Evolutionary conservation across 1,140 invertebrate genomes (phyloP).

Genomic region (Drosophila pseudoananassae): DNA sequence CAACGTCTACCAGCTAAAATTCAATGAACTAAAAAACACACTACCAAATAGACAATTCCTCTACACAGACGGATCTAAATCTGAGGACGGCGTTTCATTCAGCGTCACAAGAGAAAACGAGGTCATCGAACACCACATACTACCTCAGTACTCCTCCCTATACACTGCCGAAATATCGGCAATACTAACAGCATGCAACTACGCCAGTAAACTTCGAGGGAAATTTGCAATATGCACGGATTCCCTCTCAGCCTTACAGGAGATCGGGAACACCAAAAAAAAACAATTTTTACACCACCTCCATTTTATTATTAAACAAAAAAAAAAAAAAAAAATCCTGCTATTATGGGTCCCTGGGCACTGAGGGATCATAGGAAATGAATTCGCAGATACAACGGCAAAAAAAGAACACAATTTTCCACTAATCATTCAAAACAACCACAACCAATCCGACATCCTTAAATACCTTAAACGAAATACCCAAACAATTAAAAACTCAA

Average conservation of each 20-base stretch:
- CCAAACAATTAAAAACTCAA: too few relatives aligned
- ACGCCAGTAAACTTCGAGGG: background rate
- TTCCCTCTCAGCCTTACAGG: background rate
- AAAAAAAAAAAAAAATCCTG: constrained; percentile 5
- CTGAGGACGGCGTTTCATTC: background rate
- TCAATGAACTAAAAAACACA: background rate
- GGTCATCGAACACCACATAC: background rate
- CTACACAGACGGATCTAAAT: background rate
- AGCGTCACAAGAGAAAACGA: background rate
- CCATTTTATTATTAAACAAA: constrained; percentile 5
- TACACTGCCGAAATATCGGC: background rate
- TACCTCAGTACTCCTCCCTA: background rate
- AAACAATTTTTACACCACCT: constrained; percentile 7
- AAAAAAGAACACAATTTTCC: background rate
- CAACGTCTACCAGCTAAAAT: too few relatives aligned
- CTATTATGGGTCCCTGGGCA: constrained; percentile 12
- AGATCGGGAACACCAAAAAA: background rate
- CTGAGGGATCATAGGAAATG: constrained; percentile 10
- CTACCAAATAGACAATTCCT: background rate
- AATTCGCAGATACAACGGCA: constrained; percentile 8
- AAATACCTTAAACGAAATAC: too few relatives aligned
- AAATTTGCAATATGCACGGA: background rate
- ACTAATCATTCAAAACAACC: too few relatives aligned
- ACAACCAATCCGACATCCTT: too few relatives aligned
- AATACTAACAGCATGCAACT: background rate